Percentiles rank a stretch among this genome's conserved stretches.
Conservation (phyloP, 1,140 invertebrate genomes). For the Lepidurus arcticus region DNA sequence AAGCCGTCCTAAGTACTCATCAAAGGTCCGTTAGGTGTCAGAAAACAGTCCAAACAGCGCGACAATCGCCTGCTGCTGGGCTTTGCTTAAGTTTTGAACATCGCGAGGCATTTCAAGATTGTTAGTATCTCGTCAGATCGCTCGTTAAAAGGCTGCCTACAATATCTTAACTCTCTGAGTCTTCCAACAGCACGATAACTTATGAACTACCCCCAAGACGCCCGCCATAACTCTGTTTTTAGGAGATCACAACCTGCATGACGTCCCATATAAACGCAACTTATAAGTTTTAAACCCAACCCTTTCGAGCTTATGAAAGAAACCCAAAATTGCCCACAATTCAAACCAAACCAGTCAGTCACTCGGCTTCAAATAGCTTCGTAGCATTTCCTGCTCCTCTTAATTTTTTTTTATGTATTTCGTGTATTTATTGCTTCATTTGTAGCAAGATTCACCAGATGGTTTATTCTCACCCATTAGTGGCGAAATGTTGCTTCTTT, state of each 20-base stretch:
- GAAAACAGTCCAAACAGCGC: slow-evolving; percentile 12
- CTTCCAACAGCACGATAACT: not conserved
- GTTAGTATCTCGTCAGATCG: slow-evolving; percentile 1
- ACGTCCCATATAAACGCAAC: no score
- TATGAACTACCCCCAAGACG: not conserved
- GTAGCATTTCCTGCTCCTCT: no score
- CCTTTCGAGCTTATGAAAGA: not conserved
- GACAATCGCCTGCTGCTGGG: slow-evolving; percentile 9
- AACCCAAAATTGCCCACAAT: not conserved
- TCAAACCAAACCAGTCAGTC: not conserved
- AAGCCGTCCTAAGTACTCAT: slow-evolving; percentile 3
- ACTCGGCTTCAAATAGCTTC: no score
- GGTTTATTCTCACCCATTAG: no score
- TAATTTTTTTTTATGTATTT: no score
- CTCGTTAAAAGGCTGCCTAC: not conserved
- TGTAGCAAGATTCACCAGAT: no score
- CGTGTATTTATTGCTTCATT: no score
- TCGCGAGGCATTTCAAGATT: not conserved
- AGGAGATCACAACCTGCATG: no score
- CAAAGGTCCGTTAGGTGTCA: slow-evolving; percentile 9
- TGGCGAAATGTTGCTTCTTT: no score
- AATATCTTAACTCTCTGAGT: not conserved
- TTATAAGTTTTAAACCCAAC: no score
- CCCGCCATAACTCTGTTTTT: no score
- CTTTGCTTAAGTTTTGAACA: not conserved